Percentiles rank a stretch among this genome's conserved stretches.
Evolutionary conservation across 37 sponge, comb jelly and placozoan genomes (phyloP).

Genomic region (Geodia barretti): DNA sequence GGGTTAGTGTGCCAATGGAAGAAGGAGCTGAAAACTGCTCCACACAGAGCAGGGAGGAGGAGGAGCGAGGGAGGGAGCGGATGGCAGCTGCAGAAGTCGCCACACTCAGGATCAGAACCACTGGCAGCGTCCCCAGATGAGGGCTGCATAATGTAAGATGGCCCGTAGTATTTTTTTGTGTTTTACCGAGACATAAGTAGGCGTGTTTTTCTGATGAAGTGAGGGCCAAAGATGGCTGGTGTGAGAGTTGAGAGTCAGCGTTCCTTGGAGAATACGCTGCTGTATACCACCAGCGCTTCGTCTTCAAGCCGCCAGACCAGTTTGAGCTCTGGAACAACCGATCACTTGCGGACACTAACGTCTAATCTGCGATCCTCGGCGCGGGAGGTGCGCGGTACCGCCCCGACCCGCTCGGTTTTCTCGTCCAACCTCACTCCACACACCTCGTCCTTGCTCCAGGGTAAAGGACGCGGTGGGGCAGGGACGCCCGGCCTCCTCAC

Average conservation of each 20-base stretch:
- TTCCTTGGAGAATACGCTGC: background rate
- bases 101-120: conserved; percentile 67
- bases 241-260: background rate
- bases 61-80: conserved; percentile 37
- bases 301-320: background rate
- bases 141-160: no score
- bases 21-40: conserved; percentile 56
- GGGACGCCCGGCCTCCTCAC: no score
- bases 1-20: conserved; percentile 28
- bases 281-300: background rate
- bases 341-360: background rate
- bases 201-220: no score
- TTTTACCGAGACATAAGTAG: no score
- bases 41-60: conserved; percentile 52
- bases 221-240: background rate
- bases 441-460: background rate
- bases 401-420: background rate
- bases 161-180: no score
- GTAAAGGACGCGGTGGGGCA: background rate
- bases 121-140: conserved; percentile 54
- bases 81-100: conserved; percentile 56
- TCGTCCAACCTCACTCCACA: background rate
- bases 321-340: background rate
- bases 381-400: no score
- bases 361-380: background rate